Conservation (phyloP, 2,797 vertebrate species). For the Enteromius paludinosus region DNA sequence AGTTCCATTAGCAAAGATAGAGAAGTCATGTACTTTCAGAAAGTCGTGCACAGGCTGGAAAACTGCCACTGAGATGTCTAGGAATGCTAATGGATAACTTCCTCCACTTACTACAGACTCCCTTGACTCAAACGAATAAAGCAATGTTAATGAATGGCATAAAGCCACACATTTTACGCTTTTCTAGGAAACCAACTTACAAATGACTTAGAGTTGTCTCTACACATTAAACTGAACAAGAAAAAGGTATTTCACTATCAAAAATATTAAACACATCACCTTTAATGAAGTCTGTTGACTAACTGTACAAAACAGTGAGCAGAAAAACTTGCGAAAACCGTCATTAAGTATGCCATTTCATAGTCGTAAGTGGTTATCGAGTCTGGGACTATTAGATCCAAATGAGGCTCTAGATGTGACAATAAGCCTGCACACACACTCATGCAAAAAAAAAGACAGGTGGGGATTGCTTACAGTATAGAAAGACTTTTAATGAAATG, state of each 20-base stretch:
- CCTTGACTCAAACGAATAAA: neutral
- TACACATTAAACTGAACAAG: neutral
- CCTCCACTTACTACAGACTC: neutral
- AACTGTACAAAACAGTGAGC: slow-evolving; percentile 11
- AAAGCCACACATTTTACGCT: neutral
- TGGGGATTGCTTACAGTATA: slow-evolving; percentile 38
- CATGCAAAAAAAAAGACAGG: slow-evolving; percentile 19
- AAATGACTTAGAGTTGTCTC: neutral
- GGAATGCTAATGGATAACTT: slow-evolving; percentile 1
- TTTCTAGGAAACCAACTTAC: neutral
- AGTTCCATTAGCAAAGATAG: slow-evolving; percentile 4
- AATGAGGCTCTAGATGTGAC: slow-evolving; percentile 18
- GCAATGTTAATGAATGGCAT: neutral
- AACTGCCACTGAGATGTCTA: slow-evolving; percentile 9
- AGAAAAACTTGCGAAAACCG: neutral
- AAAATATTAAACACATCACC: neutral
- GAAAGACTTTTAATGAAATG: slow-evolving; percentile 58
- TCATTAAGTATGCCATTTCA: slow-evolving; percentile 27
- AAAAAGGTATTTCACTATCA: neutral
- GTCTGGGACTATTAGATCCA: slow-evolving; percentile 24
- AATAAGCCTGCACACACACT: slow-evolving; percentile 9
- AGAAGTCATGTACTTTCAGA: neutral
- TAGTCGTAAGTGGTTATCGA: slow-evolving; percentile 27
- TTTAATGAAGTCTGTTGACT: neutral
- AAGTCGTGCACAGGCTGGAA: neutral